Evolutionary conservation across 2,797 vertebrate genomes (phyloP), one percentile per base, ranked within the genome.

Genomic region (Adrianichthys oophorus): DNA sequence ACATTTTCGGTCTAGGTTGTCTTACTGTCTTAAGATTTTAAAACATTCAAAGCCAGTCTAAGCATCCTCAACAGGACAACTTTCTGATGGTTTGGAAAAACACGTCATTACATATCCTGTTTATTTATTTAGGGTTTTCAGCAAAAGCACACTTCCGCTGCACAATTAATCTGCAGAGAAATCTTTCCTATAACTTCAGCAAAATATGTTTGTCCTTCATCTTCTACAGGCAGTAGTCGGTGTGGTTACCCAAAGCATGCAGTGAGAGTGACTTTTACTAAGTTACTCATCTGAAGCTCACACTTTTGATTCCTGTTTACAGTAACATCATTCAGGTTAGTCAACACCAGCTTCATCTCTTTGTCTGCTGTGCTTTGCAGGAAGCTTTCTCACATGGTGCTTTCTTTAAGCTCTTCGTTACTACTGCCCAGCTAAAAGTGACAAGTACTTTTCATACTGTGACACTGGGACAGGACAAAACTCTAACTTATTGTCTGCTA

Each of bases 251-350:
- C 46, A 52, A 48, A 72, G 15, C 29, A 48, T 48, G 21, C 86
- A 85, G 71, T 76, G 85, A 86, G 78, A 89, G 83, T 87, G 74
- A 87, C 84, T 90, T 87, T 82, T 80, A 85, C 77, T 59, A 67
- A 80, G 69, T 87, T 83, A 91, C 77, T 92, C 90, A 90, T 87
- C 57, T 71, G 16, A n/a, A 68, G 70, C 89, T 92, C 67, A 87
- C 74, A 54, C 66, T 73, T 83, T 85, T 96, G 91, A 95, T 95
- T 91, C 72, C 63, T 62, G 32, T 93, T 88, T 85, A 85, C 78
- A 78, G 80, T 56, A 59, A 53, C 18, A 71, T 10, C 15, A 48
- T 70, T 83, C 68, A 50, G 68, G 71, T 85, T 86, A 72, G 71
- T 62, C 52, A 5, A 54, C 48, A 66, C 44, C 12, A 12, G 55